These are phyloP conservation scores for Micropoecilia bifurca DNA, from an alignment of 2,797 vertebrate species.

Conservation along the genomic window DNA sequence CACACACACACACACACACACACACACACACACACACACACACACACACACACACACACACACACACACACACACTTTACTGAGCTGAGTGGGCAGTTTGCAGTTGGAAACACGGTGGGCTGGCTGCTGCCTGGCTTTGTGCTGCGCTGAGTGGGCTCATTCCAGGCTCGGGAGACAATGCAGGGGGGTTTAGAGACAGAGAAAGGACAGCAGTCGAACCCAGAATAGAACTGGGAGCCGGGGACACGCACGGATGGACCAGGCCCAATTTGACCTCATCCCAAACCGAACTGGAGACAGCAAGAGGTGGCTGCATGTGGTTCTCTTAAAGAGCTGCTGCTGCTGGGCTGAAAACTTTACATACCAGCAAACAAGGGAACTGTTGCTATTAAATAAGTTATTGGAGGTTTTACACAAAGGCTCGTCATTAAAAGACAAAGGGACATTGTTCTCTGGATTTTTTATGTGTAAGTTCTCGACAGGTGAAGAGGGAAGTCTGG, in stretches of 20 bases:
- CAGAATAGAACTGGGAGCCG: conserved; percentile 59
- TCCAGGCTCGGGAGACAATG: conserved; percentile 82
- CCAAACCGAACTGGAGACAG: conserved; percentile 20
- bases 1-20: conserved; percentile 6
- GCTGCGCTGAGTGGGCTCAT: conserved; percentile 85
- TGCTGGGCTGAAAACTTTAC: not conserved
- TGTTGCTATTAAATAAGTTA: not conserved
- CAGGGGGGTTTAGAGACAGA: conserved; percentile 77
- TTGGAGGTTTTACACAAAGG: not conserved
- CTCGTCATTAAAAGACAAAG: not conserved
- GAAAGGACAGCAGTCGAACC: conserved; percentile 68
- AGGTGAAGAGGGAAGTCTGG: not conserved
- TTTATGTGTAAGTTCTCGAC: not conserved
- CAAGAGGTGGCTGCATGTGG: not conserved
- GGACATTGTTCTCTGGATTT: not conserved
- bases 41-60: conserved; percentile 24
- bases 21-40: conserved; percentile 18
- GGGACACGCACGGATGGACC: conserved; percentile 37
- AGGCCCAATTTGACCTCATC: conserved; percentile 27
- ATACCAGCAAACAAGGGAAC: not conserved
- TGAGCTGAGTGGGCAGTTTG: conserved; percentile 84
- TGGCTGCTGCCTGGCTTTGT: conserved; percentile 71
- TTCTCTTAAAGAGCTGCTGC: not conserved
- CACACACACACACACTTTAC: conserved; percentile 7
- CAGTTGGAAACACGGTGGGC: conserved; percentile 64